Conservation (phyloP, 2,113 vertebrate species). For the Malaclemys terrapin region DNA sequence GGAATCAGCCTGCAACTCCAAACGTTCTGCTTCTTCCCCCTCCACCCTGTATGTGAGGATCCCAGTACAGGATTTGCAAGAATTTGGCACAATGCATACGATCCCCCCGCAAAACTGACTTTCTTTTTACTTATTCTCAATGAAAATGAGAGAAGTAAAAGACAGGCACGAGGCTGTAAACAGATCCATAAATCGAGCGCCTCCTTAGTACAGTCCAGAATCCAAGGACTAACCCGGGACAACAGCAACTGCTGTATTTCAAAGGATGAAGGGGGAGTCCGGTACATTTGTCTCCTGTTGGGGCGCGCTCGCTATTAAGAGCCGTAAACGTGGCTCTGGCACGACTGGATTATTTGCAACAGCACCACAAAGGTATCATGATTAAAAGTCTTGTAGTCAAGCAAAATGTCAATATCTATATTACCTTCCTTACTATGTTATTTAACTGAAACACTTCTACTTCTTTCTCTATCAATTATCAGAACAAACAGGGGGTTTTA, state of each 20-base stretch:
- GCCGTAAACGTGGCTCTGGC: not conserved
- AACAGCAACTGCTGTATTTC: not conserved
- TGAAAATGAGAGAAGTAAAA: not conserved
- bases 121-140: not conserved
- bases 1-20: slow-evolving; percentile 40
- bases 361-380: not conserved
- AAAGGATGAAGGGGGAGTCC: not conserved
- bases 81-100: not conserved
- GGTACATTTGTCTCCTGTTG: not conserved
- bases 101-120: not conserved
- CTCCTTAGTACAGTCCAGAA: not conserved
- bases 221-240: not conserved
- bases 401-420: not conserved
- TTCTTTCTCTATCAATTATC: not conserved
- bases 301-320: not conserved
- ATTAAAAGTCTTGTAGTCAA: not conserved
- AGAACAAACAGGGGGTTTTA: not conserved
- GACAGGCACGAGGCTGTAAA: not conserved
- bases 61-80: not conserved
- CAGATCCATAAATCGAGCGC: not conserved
- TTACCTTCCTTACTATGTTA: not conserved
- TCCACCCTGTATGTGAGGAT: not conserved
- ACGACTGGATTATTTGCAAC: not conserved
- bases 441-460: not conserved
- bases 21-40: not conserved